phyloP scores from a whole-genome alignment of 2,113 vertebrate genomes.

The Mirza zaza region DNA sequence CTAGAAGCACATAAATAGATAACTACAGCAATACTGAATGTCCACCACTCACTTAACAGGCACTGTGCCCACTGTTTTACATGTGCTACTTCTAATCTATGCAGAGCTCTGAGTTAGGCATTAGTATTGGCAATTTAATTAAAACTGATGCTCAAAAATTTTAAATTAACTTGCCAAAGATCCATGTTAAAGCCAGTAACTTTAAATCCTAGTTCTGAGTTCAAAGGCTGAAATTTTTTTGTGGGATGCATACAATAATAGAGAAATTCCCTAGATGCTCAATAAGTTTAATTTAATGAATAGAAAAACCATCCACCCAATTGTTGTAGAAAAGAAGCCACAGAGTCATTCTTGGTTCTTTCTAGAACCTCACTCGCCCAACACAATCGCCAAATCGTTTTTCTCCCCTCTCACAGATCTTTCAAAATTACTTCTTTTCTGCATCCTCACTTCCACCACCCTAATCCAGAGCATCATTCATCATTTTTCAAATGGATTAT shows the following conservation, averaged over 20 bases:
- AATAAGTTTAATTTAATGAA: background rate
- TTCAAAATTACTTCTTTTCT: background rate
- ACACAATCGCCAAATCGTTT: background rate
- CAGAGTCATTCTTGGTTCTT: background rate
- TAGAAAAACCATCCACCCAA: background rate
- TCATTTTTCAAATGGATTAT: background rate
- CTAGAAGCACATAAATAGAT: background rate
- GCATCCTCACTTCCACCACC: background rate
- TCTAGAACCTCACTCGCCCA: accelerated
- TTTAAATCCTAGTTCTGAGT: background rate
- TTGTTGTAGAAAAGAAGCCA: background rate
- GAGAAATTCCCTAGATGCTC: background rate
- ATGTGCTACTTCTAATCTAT: background rate
- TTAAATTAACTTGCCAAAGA: constrained; percentile 7
- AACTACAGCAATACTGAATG: accelerated
- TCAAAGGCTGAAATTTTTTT: background rate
- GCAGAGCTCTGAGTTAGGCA: background rate
- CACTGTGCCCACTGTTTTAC: background rate
- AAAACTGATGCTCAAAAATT: background rate
- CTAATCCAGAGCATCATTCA: background rate
- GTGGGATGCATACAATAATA: background rate
- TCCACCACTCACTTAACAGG: background rate
- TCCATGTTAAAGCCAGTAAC: background rate
- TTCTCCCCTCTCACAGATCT: accelerated
- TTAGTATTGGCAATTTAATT: background rate